These are phyloP conservation scores for Ardeotis arabs DNA, from an alignment of 2,113 vertebrate species.

Conservation along the genomic window DNA sequence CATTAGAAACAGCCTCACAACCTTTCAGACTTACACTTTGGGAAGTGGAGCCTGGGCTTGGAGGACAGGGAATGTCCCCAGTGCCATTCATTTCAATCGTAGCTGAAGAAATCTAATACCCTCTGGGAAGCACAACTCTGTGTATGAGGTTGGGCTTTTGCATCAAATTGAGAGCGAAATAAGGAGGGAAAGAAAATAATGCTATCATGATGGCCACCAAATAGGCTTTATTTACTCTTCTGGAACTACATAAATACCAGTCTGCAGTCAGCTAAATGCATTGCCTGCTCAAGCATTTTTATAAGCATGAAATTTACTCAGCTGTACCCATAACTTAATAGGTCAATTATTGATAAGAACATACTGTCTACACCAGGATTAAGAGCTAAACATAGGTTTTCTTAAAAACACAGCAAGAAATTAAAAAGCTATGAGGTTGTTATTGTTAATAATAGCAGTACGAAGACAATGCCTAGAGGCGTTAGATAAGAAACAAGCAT, in stretches of 20 bases:
- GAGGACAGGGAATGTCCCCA: background rate
- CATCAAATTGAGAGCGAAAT: background rate
- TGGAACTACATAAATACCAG: constrained; percentile 47
- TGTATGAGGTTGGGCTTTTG: background rate
- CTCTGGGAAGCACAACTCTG: background rate
- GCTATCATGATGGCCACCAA: background rate
- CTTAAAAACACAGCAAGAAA: background rate
- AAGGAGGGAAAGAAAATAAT: constrained; percentile 13
- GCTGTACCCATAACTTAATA: constrained; percentile 31
- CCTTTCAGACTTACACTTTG: background rate
- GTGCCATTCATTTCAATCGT: background rate
- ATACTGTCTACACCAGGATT: background rate
- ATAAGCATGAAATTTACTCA: constrained; percentile 52
- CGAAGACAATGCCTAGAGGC: background rate
- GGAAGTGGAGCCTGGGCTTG: background rate
- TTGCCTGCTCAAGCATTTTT: constrained; percentile 27
- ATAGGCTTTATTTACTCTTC: constrained; percentile 52
- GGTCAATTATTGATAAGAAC: constrained; percentile 20
- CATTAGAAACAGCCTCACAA: background rate
- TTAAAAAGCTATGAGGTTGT: background rate
- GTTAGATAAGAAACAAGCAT: background rate
- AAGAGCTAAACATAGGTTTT: constrained; percentile 19
- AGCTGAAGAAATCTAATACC: background rate
- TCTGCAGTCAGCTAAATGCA: constrained; percentile 39
- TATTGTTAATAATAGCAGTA: background rate